Evolutionary conservation across 2,113 vertebrate species (phyloP), one percentile per base, ranked within the genome.

Genomic region (Burhinus oedicnemus): DNA sequence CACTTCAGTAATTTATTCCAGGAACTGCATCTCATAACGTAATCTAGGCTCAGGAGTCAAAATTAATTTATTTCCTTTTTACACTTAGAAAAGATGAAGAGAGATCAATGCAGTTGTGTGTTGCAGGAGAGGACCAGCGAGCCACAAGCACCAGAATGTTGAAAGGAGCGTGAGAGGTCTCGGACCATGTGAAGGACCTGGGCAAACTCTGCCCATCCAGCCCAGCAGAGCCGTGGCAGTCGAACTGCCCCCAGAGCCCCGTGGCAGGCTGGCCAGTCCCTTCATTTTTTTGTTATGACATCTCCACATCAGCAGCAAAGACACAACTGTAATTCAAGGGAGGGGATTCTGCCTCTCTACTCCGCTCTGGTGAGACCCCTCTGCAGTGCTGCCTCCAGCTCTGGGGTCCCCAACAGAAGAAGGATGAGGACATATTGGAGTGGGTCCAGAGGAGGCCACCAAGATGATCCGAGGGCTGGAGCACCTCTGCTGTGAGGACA

Each of bases 241-340:
- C 20, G 42, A 51, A 76, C 15, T n/a, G 8, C 4, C 26, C 19
- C 34, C 36, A 34, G n/a, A 7, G 44, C 49, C 54, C 49, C 3
- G 0, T 1, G 2, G 42, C 57, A 38, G 26, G 30, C n/a, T 30
- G 25, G 47, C 5, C 11, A 5, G n/a, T 21, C 36, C 8, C 7
- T 12, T 9, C 8, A 8, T 2, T 49, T 66, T 72, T 38, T n/a
- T n/a, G n/a, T n/a, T 15, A 27, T 58, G 45, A 83, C 2, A 12
- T 54, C 34, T 65, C 26, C 34, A 14, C 72, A 65, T 15, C 36
- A 91, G 57, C 42, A 79, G 80, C 45, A 92, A 54, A 85, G 68
- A 29, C 70, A 74, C 10, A 70, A 21, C 11, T 40, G 19, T 5
- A 40, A 77, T 25, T 32, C 9, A 4, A 65, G 40, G 12, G 19